Conservation (phyloP, 2,797 vertebrate species). For the Phataginus tricuspis region DNA sequence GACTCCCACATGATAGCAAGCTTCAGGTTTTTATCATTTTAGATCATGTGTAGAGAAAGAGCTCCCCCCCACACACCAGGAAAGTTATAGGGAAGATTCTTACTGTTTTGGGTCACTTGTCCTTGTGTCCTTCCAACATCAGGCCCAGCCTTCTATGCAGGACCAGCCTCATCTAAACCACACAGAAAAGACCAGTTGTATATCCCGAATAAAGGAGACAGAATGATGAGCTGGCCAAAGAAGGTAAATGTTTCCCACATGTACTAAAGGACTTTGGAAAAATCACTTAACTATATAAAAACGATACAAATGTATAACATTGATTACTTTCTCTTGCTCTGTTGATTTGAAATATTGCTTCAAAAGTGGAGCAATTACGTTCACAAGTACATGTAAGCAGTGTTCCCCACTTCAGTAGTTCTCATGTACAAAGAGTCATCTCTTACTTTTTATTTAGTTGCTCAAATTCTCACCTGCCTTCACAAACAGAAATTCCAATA, state of each 20-base stretch:
- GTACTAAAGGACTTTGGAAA: conserved; percentile 45
- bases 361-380: not conserved
- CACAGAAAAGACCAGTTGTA: not conserved
- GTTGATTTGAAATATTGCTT: conserved; percentile 43
- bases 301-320: not conserved
- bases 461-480: not conserved
- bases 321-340: conserved; percentile 30
- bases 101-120: not conserved
- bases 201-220: not conserved
- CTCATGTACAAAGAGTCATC: not conserved
- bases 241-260: not conserved
- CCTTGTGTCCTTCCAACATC: not conserved
- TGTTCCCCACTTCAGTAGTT: not conserved
- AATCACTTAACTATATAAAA: not conserved
- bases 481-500: not conserved
- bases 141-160: not conserved
- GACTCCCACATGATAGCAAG: not conserved
- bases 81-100: not conserved
- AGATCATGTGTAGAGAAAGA: not conserved
- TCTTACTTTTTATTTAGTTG: not conserved
- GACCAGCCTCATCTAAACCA: not conserved
- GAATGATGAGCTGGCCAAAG: not conserved
- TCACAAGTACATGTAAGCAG: not conserved
- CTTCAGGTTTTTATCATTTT: not conserved
- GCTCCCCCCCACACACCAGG: not conserved